These are phyloP conservation scores for Actinemys pallida DNA, from an alignment of 2,113 vertebrate species.

Conservation along the genomic window DNA sequence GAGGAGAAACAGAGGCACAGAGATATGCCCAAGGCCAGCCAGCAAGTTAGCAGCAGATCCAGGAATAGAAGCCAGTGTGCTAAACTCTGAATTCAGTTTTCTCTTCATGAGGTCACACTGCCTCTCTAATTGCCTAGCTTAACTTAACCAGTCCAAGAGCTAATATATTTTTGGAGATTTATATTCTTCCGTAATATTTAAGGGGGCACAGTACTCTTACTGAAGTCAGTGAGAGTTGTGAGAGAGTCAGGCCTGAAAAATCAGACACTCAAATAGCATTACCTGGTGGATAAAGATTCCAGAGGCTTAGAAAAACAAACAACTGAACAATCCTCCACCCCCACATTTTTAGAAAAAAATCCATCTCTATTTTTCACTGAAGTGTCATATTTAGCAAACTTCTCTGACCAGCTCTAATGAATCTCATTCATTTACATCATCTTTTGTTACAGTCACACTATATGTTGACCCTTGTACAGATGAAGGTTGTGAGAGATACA, in stretches of 20 bases:
- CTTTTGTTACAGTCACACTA: neutral
- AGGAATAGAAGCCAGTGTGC: neutral
- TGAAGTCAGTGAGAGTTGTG: neutral
- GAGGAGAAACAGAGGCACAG: neutral
- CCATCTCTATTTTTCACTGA: neutral
- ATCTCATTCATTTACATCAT: neutral
- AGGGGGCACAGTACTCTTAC: neutral
- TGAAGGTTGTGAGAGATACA: neutral
- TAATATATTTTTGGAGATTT: neutral
- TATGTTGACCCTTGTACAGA: neutral
- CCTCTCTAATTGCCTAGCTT: neutral
- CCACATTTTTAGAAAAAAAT: neutral
- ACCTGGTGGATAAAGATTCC: neutral
- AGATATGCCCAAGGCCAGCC: rapidly evolving
- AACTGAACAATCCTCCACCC: neutral
- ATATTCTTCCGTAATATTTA: neutral
- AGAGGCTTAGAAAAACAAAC: neutral
- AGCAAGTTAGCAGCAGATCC: neutral
- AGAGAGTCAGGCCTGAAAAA: neutral
- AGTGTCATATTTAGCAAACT: neutral
- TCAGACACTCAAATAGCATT: neutral
- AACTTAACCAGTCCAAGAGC: neutral
- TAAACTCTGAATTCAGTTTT: neutral
- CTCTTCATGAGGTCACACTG: neutral
- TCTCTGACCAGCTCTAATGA: neutral